phyloP scores from a whole-genome alignment of 2,888 invertebrate genomes.

The Philereme transversata region DNA sequence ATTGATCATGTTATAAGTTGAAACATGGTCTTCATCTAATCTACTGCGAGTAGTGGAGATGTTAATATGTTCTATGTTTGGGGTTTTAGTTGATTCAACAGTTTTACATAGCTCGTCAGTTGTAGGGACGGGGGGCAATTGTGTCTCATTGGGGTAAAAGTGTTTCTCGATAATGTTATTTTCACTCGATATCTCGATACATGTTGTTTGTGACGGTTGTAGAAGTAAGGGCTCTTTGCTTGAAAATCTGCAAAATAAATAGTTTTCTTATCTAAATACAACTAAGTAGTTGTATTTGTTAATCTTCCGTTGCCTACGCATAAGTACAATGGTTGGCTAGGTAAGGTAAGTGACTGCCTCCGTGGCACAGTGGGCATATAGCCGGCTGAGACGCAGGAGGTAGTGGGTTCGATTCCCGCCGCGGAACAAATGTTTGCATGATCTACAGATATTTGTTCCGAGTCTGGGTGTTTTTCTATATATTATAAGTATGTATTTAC shows the following conservation, averaged over 20 bases:
- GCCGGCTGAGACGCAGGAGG: too few species aligned
- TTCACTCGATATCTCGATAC: constrained; percentile 4
- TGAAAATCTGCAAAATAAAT: constrained; percentile 20
- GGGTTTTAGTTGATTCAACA: constrained; percentile 2
- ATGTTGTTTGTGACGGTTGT: constrained; percentile 9
- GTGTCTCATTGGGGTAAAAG: constrained; percentile 5
- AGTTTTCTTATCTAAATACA: too few species aligned
- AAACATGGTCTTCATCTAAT: constrained; percentile 7
- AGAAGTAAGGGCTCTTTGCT: constrained; percentile 2
- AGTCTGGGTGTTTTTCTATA: too few species aligned
- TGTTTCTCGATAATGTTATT: constrained; percentile 1
- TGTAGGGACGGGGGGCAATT: constrained; percentile 12
- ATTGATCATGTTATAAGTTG: constrained; percentile 18
- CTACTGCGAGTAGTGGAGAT: not conserved
- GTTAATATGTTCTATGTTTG: not conserved
- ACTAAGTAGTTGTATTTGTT: too few species aligned
- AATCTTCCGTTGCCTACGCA: too few species aligned
- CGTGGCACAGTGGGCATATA: too few species aligned
- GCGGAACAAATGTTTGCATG: too few species aligned
- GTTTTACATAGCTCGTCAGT: constrained; percentile 23
- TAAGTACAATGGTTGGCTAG: too few species aligned
- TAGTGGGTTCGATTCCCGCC: too few species aligned
- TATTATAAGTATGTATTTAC: too few species aligned
- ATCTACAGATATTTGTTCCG: too few species aligned
- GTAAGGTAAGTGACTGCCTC: too few species aligned